Conservation (phyloP, 2,888 invertebrate genomes). For the Cinara cedri region DNA sequence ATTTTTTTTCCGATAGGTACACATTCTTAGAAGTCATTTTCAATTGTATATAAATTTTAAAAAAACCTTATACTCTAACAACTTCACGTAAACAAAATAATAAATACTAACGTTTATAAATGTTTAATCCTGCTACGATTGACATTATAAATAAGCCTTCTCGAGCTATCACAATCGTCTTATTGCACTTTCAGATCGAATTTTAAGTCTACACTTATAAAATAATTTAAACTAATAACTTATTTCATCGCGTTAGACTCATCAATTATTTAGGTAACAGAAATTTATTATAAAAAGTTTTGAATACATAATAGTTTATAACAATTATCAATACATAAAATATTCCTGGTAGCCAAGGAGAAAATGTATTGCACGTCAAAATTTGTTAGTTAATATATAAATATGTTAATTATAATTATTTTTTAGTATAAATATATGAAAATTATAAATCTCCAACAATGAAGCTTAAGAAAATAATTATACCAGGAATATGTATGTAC, state of each 20-base stretch:
- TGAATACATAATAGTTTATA: conserved; percentile 9
- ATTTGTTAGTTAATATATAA: not conserved
- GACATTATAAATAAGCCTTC: conserved; percentile 32
- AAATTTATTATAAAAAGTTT: conserved; percentile 17
- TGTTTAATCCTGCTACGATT: conserved; percentile 42
- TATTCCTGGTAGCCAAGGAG: conserved; percentile 24
- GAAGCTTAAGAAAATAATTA: conserved; percentile 9
- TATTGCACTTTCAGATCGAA: conserved; percentile 57
- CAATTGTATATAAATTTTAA: conserved; percentile 25
- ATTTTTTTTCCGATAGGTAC: conserved; percentile 37
- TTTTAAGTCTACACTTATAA: conserved; percentile 28
- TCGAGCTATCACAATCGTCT: conserved; percentile 53
- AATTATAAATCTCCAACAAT: conserved; percentile 36
- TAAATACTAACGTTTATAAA: conserved; percentile 36
- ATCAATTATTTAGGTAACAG: conserved; percentile 22
- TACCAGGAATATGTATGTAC: conserved; percentile 26
- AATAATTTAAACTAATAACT: conserved; percentile 39
- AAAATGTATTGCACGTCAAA: conserved; percentile 38
- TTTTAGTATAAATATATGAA: conserved; percentile 34
- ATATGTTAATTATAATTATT: not conserved
- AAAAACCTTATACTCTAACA: conserved; percentile 25
- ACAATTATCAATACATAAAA: conserved; percentile 30
- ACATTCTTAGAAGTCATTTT: conserved; percentile 19
- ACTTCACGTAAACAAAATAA: conserved; percentile 33
- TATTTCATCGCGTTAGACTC: conserved; percentile 22